Evolutionary conservation across 1,140 invertebrate species (phyloP).

Genomic region (Helicoverpa armigera): DNA sequence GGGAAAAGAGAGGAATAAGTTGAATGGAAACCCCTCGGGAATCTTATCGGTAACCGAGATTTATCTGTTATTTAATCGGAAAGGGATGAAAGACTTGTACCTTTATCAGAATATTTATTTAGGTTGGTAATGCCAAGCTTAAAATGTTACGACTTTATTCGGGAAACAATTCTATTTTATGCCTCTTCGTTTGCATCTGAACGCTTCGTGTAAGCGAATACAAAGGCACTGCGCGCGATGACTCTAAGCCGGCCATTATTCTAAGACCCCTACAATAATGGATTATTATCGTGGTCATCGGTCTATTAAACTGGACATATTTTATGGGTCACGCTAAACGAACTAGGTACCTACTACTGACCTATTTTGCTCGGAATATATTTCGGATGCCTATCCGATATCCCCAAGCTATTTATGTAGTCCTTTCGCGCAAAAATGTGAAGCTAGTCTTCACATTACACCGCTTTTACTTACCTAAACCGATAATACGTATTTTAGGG

Average conservation of each 20-base stretch:
- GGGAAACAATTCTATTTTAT: background rate
- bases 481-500: background rate
- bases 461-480: background rate
- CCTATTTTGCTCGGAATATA: slow-evolving; percentile 52
- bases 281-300: background rate
- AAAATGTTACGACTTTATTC: background rate
- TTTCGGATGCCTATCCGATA: slow-evolving; percentile 39
- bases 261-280: background rate
- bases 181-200: background rate
- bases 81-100: background rate
- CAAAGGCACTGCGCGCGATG: slow-evolving; percentile 27
- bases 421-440: slow-evolving; percentile 12
- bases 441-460: background rate
- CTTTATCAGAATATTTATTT: background rate
- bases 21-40: background rate
- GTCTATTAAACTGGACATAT: slow-evolving; percentile 18
- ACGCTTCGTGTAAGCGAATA: slow-evolving; percentile 16
- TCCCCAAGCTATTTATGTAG: slow-evolving; percentile 38
- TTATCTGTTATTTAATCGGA: background rate
- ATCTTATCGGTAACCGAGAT: background rate
- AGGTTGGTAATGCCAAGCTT: background rate
- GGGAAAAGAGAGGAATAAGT: background rate
- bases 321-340: slow-evolving; percentile 53
- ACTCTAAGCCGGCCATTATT: slow-evolving; percentile 29
- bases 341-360: slow-evolving; percentile 43